Conservation (phyloP, 2,888 invertebrate genomes). For the Piscicola geometra region DNA sequence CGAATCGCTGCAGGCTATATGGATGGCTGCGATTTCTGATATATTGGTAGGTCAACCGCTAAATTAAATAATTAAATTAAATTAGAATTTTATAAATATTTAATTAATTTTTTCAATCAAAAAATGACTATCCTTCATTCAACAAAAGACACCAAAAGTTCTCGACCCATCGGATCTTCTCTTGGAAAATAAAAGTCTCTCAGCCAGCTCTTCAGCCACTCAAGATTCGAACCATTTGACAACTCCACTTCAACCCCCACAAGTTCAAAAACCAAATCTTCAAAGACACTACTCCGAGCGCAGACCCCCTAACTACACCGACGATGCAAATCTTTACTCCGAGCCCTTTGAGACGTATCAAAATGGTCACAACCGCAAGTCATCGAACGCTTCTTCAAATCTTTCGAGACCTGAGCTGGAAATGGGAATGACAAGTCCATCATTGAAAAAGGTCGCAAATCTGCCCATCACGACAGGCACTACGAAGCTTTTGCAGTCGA, state of each 20-base stretch:
- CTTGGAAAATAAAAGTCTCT: not conserved
- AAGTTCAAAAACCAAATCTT: not conserved
- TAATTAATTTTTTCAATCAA: too few relatives aligned
- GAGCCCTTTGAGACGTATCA: constrained; percentile 18
- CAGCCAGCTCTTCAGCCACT: not conserved
- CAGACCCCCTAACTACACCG: not conserved
- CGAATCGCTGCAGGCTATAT: constrained; percentile 21
- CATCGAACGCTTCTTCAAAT: constrained; percentile 18
- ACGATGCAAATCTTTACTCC: constrained; percentile 15
- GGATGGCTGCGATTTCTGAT: constrained; percentile 13
- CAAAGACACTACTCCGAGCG: not conserved
- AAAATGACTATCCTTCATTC: too few relatives aligned
- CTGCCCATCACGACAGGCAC: constrained; percentile 28
- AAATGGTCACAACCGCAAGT: not conserved
- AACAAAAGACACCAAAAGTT: not conserved
- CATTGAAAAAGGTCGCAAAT: constrained; percentile 14
- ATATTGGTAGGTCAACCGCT: constrained; percentile 11
- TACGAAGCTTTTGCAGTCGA: constrained; percentile 14
- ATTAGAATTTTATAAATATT: too few relatives aligned
- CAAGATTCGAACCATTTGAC: not conserved
- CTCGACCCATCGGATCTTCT: not conserved
- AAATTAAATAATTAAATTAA: too few relatives aligned
- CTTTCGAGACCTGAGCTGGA: constrained; percentile 3
- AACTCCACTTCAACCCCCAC: not conserved
- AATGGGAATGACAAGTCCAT: constrained; percentile 10